Conservation (phyloP, 2,113 vertebrate species). For the Plotosus lineatus region DNA sequence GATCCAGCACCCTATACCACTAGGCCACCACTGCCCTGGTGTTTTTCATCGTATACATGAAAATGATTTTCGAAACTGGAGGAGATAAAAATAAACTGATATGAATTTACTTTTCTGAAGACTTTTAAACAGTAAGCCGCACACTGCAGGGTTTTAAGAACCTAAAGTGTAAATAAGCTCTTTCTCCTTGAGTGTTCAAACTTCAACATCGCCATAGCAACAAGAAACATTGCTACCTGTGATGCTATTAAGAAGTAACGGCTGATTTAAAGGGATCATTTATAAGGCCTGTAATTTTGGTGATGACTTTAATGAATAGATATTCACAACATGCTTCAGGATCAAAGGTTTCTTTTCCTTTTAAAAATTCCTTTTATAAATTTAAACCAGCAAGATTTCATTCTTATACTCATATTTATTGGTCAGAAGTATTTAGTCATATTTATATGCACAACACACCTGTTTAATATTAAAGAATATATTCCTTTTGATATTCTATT, state of each 20-base stretch:
- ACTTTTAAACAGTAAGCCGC: not conserved
- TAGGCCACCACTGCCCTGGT: too few species aligned
- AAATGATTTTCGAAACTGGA: conserved; percentile 12
- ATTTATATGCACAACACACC: too few species aligned
- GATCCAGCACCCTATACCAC: too few species aligned
- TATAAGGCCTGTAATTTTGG: not conserved
- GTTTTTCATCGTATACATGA: too few species aligned
- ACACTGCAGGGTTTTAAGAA: conserved; percentile 14
- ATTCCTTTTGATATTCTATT: too few species aligned
- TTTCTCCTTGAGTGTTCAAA: not conserved
- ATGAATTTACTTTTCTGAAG: not conserved
- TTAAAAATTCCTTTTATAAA: too few species aligned
- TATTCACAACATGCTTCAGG: too few species aligned
- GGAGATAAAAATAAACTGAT: not conserved
- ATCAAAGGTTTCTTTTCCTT: too few species aligned
- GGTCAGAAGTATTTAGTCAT: not conserved
- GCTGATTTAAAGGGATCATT: not conserved
- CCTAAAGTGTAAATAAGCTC: not conserved
- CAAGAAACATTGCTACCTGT: not conserved
- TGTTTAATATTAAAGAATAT: too few species aligned
- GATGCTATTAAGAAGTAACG: not conserved
- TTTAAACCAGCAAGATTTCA: not conserved
- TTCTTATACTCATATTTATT: not conserved
- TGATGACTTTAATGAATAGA: not conserved
- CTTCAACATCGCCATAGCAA: conserved; percentile 10